These are phyloP conservation scores for Eristalinus sepulchralis DNA, from an alignment of 2,888 invertebrate species.

Conservation along the genomic window DNA sequence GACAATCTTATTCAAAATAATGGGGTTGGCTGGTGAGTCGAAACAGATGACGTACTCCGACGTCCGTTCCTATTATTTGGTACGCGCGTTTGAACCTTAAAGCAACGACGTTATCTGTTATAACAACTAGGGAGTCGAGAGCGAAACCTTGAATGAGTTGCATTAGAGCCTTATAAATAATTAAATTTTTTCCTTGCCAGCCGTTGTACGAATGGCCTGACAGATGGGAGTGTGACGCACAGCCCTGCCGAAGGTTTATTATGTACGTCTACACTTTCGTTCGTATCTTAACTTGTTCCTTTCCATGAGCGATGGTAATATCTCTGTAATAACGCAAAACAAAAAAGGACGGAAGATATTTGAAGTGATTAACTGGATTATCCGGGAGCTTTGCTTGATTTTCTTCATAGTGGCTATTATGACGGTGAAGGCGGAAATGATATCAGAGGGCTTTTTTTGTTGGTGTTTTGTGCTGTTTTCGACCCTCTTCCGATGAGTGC, in stretches of 20 bases:
- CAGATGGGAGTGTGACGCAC: constrained; percentile 27
- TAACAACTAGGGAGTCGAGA: constrained; percentile 61
- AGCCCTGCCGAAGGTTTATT: constrained; percentile 29
- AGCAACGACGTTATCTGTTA: constrained; percentile 48
- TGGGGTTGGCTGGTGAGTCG: constrained; percentile 64
- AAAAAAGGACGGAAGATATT: constrained; percentile 43
- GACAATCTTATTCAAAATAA: constrained; percentile 62
- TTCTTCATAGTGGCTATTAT: constrained; percentile 36
- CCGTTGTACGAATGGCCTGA: constrained; percentile 55
- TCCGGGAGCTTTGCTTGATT: constrained; percentile 45
- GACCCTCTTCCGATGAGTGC: not conserved
- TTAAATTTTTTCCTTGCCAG: constrained; percentile 59
- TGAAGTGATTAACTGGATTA: constrained; percentile 69
- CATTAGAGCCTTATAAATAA: constrained; percentile 69
- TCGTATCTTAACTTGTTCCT: constrained; percentile 41
- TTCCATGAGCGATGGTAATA: constrained; percentile 31
- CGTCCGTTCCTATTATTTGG: constrained; percentile 65
- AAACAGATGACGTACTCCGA: constrained; percentile 59
- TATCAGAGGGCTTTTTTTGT: not conserved
- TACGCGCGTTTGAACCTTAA: constrained; percentile 67
- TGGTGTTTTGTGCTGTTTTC: not conserved
- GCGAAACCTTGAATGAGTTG: constrained; percentile 66
- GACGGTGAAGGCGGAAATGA: constrained; percentile 6
- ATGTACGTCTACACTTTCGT: constrained; percentile 13
- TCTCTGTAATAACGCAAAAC: constrained; percentile 22